These are phyloP conservation scores for Heteronetta atricapilla DNA, from an alignment of 2,113 vertebrate genomes.

Conservation along the genomic window DNA sequence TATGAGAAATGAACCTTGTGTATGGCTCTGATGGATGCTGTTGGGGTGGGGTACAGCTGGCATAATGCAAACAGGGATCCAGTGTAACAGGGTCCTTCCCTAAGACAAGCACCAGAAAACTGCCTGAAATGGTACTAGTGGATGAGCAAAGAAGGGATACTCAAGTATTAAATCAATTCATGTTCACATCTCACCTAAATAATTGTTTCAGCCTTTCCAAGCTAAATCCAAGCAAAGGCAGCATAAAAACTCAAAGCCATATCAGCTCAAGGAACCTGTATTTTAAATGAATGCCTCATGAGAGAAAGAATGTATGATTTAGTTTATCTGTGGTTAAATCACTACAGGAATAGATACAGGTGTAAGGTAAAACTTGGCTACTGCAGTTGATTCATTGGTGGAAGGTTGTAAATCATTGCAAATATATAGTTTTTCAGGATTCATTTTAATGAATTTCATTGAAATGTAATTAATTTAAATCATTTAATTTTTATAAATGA, in stretches of 20 bases:
- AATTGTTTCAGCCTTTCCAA: background rate
- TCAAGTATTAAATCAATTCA: background rate
- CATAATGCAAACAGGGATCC: background rate
- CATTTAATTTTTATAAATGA: background rate
- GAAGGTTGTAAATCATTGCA: background rate
- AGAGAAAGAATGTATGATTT: background rate
- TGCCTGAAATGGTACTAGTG: background rate
- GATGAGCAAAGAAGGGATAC: background rate
- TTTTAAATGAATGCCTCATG: background rate
- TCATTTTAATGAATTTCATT: background rate
- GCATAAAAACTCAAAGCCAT: background rate
- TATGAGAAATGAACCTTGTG: background rate
- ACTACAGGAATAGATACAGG: background rate
- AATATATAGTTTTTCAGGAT: background rate
- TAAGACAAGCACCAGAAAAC: background rate
- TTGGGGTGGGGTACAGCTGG: background rate
- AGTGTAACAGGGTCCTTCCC: background rate
- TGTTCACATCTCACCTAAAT: background rate
- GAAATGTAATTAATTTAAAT: background rate
- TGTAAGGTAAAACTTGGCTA: background rate
- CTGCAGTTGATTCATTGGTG: background rate
- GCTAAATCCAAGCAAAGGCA: background rate
- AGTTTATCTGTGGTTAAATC: background rate
- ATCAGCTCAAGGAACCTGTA: background rate
- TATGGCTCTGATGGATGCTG: background rate